phyloP scores from a whole-genome alignment of 2,113 vertebrate species.

The Saguinus midas region DNA sequence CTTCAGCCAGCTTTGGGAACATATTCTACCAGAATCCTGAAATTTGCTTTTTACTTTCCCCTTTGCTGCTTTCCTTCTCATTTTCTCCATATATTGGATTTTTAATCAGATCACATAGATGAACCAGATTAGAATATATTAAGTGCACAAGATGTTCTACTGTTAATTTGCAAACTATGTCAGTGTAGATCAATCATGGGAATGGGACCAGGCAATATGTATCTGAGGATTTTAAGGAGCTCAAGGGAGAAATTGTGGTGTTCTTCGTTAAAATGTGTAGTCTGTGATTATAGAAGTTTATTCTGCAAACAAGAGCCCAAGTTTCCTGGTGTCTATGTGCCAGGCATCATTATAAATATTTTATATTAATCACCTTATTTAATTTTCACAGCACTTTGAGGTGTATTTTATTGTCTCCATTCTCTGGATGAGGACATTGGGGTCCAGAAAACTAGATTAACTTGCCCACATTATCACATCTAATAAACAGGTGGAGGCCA shows the following conservation, averaged over 20 bases:
- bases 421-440: too few relatives aligned
- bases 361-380: background rate
- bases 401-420: background rate
- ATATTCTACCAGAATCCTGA: background rate
- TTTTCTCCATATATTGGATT: background rate
- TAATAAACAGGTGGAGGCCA: background rate
- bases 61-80: background rate
- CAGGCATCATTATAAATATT: slow-evolving; percentile 15
- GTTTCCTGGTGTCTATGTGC: background rate
- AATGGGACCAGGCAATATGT: background rate
- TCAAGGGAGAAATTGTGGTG: background rate
- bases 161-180: background rate
- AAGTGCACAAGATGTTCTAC: slow-evolving; percentile 14
- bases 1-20: background rate
- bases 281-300: background rate
- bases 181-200: background rate
- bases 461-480: background rate
- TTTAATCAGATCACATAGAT: background rate
- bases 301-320: background rate
- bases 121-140: background rate
- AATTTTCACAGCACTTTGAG: background rate
- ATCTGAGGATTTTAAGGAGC: slow-evolving; percentile 19
- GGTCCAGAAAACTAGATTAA: background rate
- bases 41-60: background rate
- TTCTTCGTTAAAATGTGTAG: background rate